Evolutionary conservation across 2,888 invertebrate genomes (phyloP), one percentile per base, ranked within the genome.

Genomic region (Leptinotarsa juncta): DNA sequence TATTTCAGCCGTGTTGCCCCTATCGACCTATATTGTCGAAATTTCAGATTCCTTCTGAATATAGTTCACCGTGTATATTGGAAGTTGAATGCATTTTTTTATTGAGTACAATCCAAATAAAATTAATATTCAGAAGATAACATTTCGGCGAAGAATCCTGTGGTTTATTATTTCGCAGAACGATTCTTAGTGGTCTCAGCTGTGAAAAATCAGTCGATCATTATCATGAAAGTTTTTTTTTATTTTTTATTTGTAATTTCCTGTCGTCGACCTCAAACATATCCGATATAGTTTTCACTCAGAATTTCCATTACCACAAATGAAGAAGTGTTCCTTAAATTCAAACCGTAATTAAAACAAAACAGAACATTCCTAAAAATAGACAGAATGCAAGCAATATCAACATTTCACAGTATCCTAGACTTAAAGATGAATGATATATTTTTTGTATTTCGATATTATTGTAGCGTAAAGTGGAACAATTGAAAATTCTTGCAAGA

Each of bases 121-220:
- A 18, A 53, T 53, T 53, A 53, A 18, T 53, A 53, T 53, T 53
- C 53, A 53, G 18, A 53, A 53, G 53, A 53, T 53, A 53, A 7
- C 53, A 53, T 53, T 18, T 18, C 53, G 18, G 12, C 18, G 53
- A 53, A 18, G 7, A 53, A 53, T 53, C n/a, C n/a, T 23, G 57
- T 14, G 57, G 57, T 57, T 57, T 57, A 5, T 23, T 57, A 15
- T 15, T 57, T 14, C 14, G 15, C 14, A 23, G 57, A 57, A 57
- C 20, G 57, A 57, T 15, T 57, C 20, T 23, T 14, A 12, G 23
- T 57, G 57, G 23, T 57, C 14, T 12, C 57, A 57, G 57, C 57
- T 57, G 26, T 23, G 23, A 57, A 57, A 57, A 14, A 57, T 57
- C 14, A 23, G 57, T 23, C 23, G 57, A 26, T 20, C 15, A 3